Percentiles rank a stretch among this genome's conserved stretches.
Evolutionary conservation across 2,888 invertebrate genomes (phyloP).

Genomic region (Axea sp.): DNA sequence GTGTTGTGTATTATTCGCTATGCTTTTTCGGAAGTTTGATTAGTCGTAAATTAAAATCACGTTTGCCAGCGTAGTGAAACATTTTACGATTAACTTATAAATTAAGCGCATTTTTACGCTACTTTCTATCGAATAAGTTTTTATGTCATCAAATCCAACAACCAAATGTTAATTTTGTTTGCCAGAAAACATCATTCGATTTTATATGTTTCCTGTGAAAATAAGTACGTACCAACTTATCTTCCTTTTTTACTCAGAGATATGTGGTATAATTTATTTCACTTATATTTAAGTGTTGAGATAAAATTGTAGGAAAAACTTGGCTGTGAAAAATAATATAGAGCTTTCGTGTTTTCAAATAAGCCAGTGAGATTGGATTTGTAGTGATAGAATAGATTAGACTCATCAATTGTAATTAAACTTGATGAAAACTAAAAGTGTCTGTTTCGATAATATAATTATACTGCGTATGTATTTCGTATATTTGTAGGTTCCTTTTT

Average conservation of each 20-base stretch:
- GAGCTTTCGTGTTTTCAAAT: neutral
- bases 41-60: slow-evolving; percentile 6
- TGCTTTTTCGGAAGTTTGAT: slow-evolving; percentile 20
- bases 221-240: slow-evolving; percentile 26
- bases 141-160: neutral
- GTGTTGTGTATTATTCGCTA: slow-evolving; percentile 19
- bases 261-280: slow-evolving; percentile 29
- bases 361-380: slow-evolving; percentile 10
- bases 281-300: slow-evolving; percentile 22
- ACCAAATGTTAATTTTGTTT: slow-evolving; percentile 18
- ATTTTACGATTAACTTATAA: slow-evolving; percentile 18
- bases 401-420: slow-evolving; percentile 36
- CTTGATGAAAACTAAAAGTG: slow-evolving; percentile 12
- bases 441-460: slow-evolving; percentile 17
- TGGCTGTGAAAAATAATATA: slow-evolving; percentile 17
- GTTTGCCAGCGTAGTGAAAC: slow-evolving; percentile 8
- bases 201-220: neutral
- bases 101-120: slow-evolving; percentile 7
- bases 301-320: slow-evolving; percentile 32
- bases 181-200: slow-evolving; percentile 9
- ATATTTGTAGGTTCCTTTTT: slow-evolving; percentile 3
- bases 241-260: slow-evolving; percentile 14
- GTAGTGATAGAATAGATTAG: slow-evolving; percentile 3
- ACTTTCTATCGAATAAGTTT: neutral
- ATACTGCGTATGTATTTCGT: no score